These are phyloP conservation scores for Axis porcinus DNA, from an alignment of 2,113 vertebrate genomes.

Conservation along the genomic window DNA sequence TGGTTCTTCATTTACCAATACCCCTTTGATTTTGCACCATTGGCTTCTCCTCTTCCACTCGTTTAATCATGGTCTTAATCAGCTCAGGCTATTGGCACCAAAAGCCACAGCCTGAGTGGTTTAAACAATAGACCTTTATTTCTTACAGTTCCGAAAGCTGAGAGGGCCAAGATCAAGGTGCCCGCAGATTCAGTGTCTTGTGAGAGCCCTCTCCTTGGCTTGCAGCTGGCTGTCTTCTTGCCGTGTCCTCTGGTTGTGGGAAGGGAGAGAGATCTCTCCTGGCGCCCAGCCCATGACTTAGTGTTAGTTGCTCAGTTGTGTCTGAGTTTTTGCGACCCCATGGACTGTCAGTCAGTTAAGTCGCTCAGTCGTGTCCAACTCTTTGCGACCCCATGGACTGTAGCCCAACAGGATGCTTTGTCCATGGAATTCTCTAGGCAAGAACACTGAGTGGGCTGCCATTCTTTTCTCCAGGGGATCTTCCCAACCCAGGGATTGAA, in stretches of 20 bases:
- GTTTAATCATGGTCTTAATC: background rate
- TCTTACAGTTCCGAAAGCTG: background rate
- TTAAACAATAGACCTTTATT: background rate
- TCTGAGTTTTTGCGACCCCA: background rate
- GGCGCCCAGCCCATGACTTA: too few species aligned
- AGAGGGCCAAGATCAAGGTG: background rate
- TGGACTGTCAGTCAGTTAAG: background rate
- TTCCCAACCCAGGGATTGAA: background rate
- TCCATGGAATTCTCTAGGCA: background rate
- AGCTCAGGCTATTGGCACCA: background rate
- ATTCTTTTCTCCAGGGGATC: background rate
- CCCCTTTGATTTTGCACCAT: background rate
- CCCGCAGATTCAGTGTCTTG: background rate
- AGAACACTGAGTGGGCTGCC: background rate
- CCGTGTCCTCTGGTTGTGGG: background rate
- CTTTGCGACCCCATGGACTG: background rate
- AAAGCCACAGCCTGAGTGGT: too few species aligned
- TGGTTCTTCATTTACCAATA: background rate
- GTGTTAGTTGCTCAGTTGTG: background rate
- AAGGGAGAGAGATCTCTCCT: background rate
- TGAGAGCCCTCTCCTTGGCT: background rate
- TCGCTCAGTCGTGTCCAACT: background rate
- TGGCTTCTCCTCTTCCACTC: background rate
- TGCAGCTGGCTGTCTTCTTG: background rate
- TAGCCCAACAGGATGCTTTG: background rate